Conservation (phyloP, 2,888 invertebrate genomes). For the Drosophila anceps region DNA sequence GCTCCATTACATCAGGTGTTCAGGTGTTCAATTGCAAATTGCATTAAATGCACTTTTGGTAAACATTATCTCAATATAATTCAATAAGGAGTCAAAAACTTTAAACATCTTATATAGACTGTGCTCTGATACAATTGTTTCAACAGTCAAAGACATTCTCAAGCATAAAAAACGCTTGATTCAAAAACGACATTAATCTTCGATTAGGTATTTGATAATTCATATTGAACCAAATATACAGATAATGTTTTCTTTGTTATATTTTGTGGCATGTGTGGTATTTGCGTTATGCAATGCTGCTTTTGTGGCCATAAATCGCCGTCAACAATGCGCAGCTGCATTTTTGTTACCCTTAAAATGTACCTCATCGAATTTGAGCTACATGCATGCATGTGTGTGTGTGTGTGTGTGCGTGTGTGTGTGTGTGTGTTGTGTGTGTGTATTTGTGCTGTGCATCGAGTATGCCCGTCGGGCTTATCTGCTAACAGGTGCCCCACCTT, state of each 20-base stretch:
- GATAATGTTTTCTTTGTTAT: slow-evolving; percentile 2
- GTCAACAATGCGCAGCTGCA: slow-evolving; percentile 36
- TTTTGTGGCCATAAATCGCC: slow-evolving; percentile 43
- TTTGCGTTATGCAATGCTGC: slow-evolving; percentile 24
- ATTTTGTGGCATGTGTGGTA: slow-evolving; percentile 19
- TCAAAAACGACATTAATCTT: not conserved
- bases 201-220: not conserved
- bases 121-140: not conserved
- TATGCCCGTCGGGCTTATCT: slow-evolving; percentile 57
- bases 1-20: not conserved
- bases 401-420: slow-evolving; percentile 4
- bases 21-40: no score
- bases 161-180: not conserved
- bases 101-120: no score
- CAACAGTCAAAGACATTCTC: not conserved
- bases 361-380: slow-evolving; percentile 33
- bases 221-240: not conserved
- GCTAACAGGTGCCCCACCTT: slow-evolving; percentile 64
- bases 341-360: slow-evolving; percentile 45
- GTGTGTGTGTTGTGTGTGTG: slow-evolving; percentile 6
- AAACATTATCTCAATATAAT: no score
- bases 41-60: no score
- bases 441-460: slow-evolving; percentile 19
- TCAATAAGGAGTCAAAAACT: no score
- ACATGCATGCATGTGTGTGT: not conserved